Base-by-base conservation (phyloP, 64 coral and sea anemone genomes). In the Acropora yongei region DNA sequence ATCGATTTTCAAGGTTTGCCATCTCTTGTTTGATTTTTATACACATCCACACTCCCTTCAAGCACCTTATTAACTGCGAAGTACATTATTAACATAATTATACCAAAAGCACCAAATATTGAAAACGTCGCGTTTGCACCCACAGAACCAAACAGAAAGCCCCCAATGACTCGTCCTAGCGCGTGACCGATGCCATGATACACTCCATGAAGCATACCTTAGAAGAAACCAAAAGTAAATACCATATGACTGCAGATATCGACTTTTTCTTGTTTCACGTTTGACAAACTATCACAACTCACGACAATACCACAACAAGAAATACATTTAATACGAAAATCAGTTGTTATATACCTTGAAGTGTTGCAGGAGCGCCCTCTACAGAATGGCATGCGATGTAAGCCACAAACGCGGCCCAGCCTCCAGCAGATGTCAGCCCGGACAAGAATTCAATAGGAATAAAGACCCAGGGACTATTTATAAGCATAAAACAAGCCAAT, bases 171-270 rank as follows among this genome's bases (percentile, higher is more conserved):
- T 65, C 90, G 80, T 2, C 90, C 90, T 44, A 92, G 80, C 60
- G 80, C 90, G 30, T 92, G 90, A 63, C 90, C 90, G 60, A 92
- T 77, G 2, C 90, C 90, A 41, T 92, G 83, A n/a, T 92, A 92
- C 19, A 20, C 72, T 7, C 71, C 90, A 9, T 92, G 90, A 60
- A 92, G 90, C 50, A 92, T 74, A 4, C 80, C 90, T 92, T 76
- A 1, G 6, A 61, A 14, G 42, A 49, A 85, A 5, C 18, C 3
- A 47, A 30, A 30, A 30, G 30, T 30, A 30, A 30, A 30, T 30
- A 30, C 30, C 30, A 30, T 30, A 30, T 30, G 30, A 30, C 30
- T 30, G 30, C 30, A n/a, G n/a, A n/a, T n/a, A n/a, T n/a, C n/a
- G n/a, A n/a, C n/a, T n/a, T n/a, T n/a, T n/a, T n/a, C n/a, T n/a